Evolutionary conservation across 2,797 vertebrate species (phyloP), one percentile per base, ranked within the genome.

Genomic region (Galaxias olidus): DNA sequence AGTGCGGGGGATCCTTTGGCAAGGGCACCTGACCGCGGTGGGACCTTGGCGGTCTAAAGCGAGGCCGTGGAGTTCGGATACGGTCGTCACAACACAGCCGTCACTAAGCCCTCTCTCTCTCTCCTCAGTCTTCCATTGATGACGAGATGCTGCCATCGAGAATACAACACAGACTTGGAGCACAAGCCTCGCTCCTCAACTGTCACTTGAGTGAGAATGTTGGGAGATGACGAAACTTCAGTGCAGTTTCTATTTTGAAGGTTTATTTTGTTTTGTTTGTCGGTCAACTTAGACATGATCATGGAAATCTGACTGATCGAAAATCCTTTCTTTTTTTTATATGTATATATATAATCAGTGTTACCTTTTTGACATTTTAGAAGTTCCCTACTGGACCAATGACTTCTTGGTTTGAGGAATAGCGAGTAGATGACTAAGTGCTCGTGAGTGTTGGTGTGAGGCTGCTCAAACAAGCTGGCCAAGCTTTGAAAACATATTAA

Each of bases 21-120:
- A 86, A 80, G 66, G 74, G 59, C 46, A 55, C 70, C 14, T 82
- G 81, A 85, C 47, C 52, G 42, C 59, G 46, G 10, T 2, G 43
- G 1, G 52, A 11, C 18, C 15, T 17, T 17, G 51, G 51, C 17
- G 18, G 30, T 30, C 30, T 6, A 30, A 2, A 6, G 30, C 30
- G 30, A 2, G 6, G 30, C 30, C 3, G 2, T 30, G 3, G 3
- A 2, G 6, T 30, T 30, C 30, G 30, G 6, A 30, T 2, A 30
- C 30, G 30, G 30, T 30, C 30, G 30, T n/a, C 10, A n/a, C 10
- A 14, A n/a, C 15, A 6, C 40, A 17, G n/a, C 30, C n/a, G 58
- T 55, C 43, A 0, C 63, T 52, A 48, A 61, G 19, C 72, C 59
- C 66, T 67, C 74, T 57, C 66, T 65, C 10, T 10, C n/a, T n/a